These are phyloP conservation scores for Chanos chanos DNA, from an alignment of 2,797 vertebrate genomes.

Conservation along the genomic window DNA sequence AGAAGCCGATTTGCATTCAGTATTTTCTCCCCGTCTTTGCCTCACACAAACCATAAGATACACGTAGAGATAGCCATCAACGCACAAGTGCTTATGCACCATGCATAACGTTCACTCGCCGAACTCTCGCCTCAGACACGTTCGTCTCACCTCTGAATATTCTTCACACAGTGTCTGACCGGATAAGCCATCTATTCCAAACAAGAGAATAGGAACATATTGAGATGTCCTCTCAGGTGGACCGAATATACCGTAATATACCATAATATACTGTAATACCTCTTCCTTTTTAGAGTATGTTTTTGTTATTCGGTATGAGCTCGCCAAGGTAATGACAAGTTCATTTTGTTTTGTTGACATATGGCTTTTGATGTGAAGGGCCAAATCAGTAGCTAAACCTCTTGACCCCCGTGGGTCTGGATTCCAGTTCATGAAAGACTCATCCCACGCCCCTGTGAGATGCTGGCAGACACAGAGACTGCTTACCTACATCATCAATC, in stretches of 20 bases:
- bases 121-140: neutral
- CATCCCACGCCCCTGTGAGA: conserved; percentile 38
- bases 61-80: neutral
- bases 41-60: neutral
- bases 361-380: conserved; percentile 5
- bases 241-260: too few relatives aligned
- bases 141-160: conserved; percentile 6
- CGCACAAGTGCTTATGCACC: neutral
- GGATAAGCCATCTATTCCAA: too few relatives aligned
- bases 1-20: too few relatives aligned
- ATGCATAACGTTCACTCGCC: neutral
- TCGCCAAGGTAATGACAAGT: neutral
- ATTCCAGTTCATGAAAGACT: conserved; percentile 58
- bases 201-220: too few relatives aligned
- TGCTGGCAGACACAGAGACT: neutral
- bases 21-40: too few relatives aligned
- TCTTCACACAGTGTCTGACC: too few relatives aligned
- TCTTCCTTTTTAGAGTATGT: too few relatives aligned
- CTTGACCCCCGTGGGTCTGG: conserved; percentile 41
- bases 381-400: conserved; percentile 64
- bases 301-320: neutral
- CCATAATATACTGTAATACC: too few relatives aligned
- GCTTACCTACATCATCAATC: conserved; percentile 4
- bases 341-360: neutral
- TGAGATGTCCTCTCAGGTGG: too few relatives aligned